These are phyloP conservation scores for Zapus hudsonius DNA, from an alignment of 2,113 vertebrate genomes.

Conservation along the genomic window DNA sequence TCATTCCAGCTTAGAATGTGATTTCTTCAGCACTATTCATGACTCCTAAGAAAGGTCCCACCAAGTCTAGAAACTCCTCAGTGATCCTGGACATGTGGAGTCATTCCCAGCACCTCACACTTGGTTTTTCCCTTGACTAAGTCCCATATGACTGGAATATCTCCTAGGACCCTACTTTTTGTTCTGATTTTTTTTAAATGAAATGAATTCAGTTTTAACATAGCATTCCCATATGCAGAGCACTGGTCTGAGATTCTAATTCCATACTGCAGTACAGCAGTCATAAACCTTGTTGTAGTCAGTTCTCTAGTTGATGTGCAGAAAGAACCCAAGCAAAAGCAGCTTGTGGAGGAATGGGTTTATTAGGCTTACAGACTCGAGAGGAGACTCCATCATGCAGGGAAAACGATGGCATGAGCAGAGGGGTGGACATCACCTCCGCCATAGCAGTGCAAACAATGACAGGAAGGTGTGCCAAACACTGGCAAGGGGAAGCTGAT, in stretches of 20 bases:
- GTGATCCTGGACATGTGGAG: neutral
- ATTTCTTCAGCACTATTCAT: neutral
- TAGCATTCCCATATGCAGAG: neutral
- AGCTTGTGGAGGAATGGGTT: no score
- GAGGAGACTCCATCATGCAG: no score
- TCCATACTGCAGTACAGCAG: neutral
- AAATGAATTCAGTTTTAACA: neutral
- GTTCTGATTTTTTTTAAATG: neutral
- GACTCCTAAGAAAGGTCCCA: neutral
- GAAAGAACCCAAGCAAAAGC: no score
- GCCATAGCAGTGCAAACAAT: no score
- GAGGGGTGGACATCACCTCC: no score
- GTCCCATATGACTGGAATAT: neutral
- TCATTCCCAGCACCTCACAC: neutral
- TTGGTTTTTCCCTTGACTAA: neutral
- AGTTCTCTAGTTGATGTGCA: no score
- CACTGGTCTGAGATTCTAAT: neutral
- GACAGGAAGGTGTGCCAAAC: no score
- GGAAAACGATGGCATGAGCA: no score
- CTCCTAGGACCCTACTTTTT: neutral
- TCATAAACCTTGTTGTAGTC: neutral
- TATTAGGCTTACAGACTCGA: no score
- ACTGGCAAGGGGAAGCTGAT: no score
- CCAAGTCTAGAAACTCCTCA: neutral
- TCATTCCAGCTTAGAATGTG: neutral